These are phyloP conservation scores for Drosophila neonasuta DNA, from an alignment of 2,888 invertebrate genomes.

Conservation along the genomic window DNA sequence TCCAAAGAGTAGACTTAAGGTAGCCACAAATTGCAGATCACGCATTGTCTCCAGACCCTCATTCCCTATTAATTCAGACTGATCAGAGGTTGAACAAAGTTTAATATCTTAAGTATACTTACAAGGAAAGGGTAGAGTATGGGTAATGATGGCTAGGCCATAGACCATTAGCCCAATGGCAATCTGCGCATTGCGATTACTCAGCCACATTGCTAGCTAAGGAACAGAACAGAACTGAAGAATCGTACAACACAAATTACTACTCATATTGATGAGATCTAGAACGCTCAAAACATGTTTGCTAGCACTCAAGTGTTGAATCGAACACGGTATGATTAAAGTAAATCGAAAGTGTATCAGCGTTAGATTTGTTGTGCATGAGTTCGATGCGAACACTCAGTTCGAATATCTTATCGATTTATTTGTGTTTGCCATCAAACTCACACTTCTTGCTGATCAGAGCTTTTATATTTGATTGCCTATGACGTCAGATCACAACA, in stretches of 20 bases:
- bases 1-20: conserved; percentile 33
- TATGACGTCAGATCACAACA: background rate
- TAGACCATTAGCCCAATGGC: conserved; percentile 30
- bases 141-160: conserved; percentile 22
- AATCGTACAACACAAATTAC: background rate
- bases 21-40: conserved; percentile 29
- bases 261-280: too few species aligned
- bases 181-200: conserved; percentile 27
- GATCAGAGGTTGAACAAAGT: background rate
- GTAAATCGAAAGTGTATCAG: background rate
- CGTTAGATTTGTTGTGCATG: background rate
- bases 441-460: too few species aligned
- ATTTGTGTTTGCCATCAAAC: too few species aligned
- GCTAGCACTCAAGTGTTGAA: too few species aligned
- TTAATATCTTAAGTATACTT: background rate
- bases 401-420: too few species aligned
- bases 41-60: conserved; percentile 13
- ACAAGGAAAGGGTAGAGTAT: conserved; percentile 10
- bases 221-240: conserved; percentile 28
- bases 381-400: background rate
- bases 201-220: conserved; percentile 20
- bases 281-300: background rate
- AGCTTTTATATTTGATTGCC: background rate
- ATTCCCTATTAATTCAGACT: conserved; percentile 3
- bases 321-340: too few species aligned